Evolutionary conservation across 2,113 vertebrate species (phyloP).

Genomic region (Anoura caudifer): DNA sequence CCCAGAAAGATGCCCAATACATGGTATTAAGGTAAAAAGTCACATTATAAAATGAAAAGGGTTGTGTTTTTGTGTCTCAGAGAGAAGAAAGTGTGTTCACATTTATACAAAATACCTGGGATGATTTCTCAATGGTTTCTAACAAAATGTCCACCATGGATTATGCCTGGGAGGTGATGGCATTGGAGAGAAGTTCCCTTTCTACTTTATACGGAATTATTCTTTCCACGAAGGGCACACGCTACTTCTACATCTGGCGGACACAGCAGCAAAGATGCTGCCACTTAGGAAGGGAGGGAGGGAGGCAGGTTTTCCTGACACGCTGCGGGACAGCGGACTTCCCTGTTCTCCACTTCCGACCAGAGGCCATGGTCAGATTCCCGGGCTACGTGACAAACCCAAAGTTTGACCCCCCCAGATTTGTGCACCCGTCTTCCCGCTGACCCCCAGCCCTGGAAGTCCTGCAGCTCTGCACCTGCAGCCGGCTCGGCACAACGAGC

Average conservation of each 20-base stretch:
- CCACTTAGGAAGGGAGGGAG: neutral
- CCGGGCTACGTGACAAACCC: neutral
- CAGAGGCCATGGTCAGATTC: neutral
- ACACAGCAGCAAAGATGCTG: neutral
- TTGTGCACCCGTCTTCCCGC: neutral
- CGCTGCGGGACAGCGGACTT: neutral
- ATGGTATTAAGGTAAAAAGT: neutral
- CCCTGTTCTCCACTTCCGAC: neutral
- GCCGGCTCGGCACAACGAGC: neutral
- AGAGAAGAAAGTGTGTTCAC: neutral
- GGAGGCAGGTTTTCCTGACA: neutral
- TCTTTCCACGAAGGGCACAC: neutral
- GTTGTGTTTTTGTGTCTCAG: neutral
- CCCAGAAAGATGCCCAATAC: neutral
- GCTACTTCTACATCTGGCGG: neutral
- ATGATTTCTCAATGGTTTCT: neutral
- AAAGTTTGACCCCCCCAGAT: neutral
- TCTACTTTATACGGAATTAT: neutral
- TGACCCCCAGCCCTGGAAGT: neutral
- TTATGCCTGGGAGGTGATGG: neutral
- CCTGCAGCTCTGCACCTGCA: neutral
- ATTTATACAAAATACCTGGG: neutral
- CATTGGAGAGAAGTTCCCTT: neutral
- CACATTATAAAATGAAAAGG: neutral
- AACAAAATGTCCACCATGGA: neutral